Evolutionary conservation across 2,113 vertebrate species (phyloP), one percentile per base, ranked within the genome.

Genomic region (Halcyon malimbica): DNA sequence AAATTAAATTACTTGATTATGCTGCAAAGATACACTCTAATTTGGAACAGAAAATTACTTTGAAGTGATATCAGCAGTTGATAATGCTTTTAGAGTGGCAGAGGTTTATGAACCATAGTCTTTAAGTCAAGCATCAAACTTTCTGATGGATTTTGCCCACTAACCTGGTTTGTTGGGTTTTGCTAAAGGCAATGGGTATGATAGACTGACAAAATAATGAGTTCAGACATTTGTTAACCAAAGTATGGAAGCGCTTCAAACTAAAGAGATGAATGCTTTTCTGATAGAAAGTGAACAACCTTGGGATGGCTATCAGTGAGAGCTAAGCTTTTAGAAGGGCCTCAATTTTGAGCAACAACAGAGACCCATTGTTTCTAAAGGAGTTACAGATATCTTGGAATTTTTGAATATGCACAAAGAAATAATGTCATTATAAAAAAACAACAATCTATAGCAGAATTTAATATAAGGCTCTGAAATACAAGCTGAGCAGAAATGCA

Each of bases 1-100:
- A 95, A 96, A 92, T 92, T 95, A 89, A 83, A 89, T 96, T 86
- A 86, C 91, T 89, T 90, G 42, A 94, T 97, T 96, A 94, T 75
- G 62, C 51, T 78, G 79, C 64, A 59, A 94, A 95, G 83, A 89
- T 75, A 48, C 56, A 88, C 42, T 93, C 64, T 96, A 92, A 96
- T 95, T 88, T 93, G 79, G 83, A 95, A 92, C 18, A 90, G 87
- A 96, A 93, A 83, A 95, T 94, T 93, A 83, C 85, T 86, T 83
- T 50, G 57, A 92, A 95, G 79, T 81, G 15, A 91, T 94, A 93
- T 86, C 60, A 92, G 92, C 50, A 81, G 51, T 44, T 86, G 86
- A 76, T 73, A 89, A 77, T 74, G 57, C n/a, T 77, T 93, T 88
- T 46, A 77, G 78, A 79, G 25, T 15, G 56, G 26, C 77, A 87